Percentiles rank a stretch among this genome's conserved stretches.
Evolutionary conservation across 1,140 invertebrate species (phyloP).

Genomic region (Ylistrum balloti): DNA sequence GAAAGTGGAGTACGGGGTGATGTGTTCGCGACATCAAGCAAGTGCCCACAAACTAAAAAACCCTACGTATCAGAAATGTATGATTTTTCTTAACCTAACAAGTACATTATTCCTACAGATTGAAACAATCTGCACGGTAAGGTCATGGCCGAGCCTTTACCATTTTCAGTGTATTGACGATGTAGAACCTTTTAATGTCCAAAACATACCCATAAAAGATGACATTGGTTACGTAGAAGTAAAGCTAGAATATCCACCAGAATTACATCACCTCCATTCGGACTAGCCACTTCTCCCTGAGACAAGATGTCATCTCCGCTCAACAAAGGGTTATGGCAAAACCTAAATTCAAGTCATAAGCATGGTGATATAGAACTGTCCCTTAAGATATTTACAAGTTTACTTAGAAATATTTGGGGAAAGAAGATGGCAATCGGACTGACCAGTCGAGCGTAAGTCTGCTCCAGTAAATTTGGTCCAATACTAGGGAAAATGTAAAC

Average conservation of each 20-base stretch:
- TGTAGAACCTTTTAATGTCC: constrained; percentile 36
- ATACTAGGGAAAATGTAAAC: no score
- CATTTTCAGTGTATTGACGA: constrained; percentile 42
- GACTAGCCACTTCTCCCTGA: constrained; percentile 48
- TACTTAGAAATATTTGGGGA: no score
- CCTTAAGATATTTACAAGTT: no score
- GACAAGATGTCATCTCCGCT: constrained; percentile 41
- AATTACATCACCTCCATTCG: constrained; percentile 56
- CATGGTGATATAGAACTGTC: no score
- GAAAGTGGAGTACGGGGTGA: constrained; percentile 51
- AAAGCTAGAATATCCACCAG: constrained; percentile 53
- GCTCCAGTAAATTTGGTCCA: no score
- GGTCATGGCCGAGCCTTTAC: constrained; percentile 47
- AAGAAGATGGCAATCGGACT: no score
- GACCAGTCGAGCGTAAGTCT: no score
- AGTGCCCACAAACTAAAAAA: constrained; percentile 51
- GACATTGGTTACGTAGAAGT: constrained; percentile 55
- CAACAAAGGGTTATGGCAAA: constrained; percentile 54
- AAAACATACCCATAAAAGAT: not conserved
- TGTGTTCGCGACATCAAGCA: constrained; percentile 42
- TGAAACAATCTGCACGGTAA: constrained; percentile 54
- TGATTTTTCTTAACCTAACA: constrained; percentile 17
- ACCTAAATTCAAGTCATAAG: constrained; percentile 41
- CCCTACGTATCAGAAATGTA: constrained; percentile 44
- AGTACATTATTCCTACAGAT: constrained; percentile 52